A percentile compares a stretch with the other conserved stretches of the same genome.
phyloP scores from a whole-genome alignment of 2,888 invertebrate genomes.

The Aricia artaxerxes region DNA sequence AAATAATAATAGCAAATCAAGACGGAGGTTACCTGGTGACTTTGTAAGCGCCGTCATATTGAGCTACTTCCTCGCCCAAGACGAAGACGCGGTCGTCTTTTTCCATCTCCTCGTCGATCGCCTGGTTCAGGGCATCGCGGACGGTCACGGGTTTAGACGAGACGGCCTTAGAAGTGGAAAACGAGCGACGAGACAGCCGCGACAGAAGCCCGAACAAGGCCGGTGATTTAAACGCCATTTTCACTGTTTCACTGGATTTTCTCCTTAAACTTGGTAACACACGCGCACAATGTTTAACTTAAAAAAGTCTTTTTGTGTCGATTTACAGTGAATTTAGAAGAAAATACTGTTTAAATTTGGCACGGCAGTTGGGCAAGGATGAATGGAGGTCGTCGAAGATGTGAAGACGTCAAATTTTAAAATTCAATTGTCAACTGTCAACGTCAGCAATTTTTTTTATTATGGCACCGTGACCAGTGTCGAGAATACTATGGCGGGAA shows the following conservation, averaged over 20 bases:
- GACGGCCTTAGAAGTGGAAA: conserved; percentile 65
- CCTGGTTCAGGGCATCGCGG: conserved; percentile 97
- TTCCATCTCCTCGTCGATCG: conserved; percentile 98
- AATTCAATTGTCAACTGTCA: neutral
- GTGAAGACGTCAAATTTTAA: conserved; percentile 33
- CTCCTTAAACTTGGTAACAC: conserved; percentile 46
- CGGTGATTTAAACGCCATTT: conserved; percentile 77
- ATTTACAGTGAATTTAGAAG: conserved; percentile 46
- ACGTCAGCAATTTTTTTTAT: neutral
- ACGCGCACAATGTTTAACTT: conserved; percentile 47
- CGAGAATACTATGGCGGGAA: too few species aligned
- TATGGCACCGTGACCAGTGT: too few species aligned
- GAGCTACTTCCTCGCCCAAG: conserved; percentile 98
- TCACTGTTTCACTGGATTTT: conserved; percentile 48
- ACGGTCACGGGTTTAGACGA: conserved; percentile 89
- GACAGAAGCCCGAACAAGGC: conserved; percentile 58
- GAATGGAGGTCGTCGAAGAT: conserved; percentile 71
- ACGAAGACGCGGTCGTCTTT: conserved; percentile 94
- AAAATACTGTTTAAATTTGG: conserved; percentile 61
- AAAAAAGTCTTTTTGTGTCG: conserved; percentile 46
- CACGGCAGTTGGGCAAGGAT: conserved; percentile 58
- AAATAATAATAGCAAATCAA: conserved; percentile 33
- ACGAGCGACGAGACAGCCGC: conserved; percentile 63
- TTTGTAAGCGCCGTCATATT: conserved; percentile 99
- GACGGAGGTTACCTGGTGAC: conserved; percentile 81